Base-by-base conservation (phyloP, 2,888 invertebrate genomes). In the Sialis fuliginosa region DNA sequence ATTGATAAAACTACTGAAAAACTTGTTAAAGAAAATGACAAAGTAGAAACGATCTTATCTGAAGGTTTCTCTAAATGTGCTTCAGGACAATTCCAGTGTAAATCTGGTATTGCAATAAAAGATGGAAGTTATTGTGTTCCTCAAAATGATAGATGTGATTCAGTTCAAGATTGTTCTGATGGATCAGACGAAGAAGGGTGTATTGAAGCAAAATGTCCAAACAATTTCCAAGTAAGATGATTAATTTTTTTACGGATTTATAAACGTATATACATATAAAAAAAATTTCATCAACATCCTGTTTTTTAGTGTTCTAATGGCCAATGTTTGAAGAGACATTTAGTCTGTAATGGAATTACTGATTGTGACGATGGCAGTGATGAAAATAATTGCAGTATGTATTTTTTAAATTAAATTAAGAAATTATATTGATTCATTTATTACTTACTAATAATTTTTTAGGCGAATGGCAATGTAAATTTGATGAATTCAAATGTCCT, bases 341-440 rank as follows among this genome's bases (percentile, higher is more conserved):
- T 74, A 8, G 76, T 77, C 0, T 79, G 78, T 55, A 75, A 79
- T 58, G 74, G 73, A 12, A 74, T 76, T 47, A 58, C 66, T 5
- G 74, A 78, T 53, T 79, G 78, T 54, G 67, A 69, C 42, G 77
- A 78, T 56, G 72, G 72, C 33, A 72, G 69, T 51, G 78, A 79
- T 56, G 79, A 79, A 62, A 54, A 58, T 6, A 61, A 67, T 48
- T 77, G 77, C 56, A 64, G 70, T 70, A 62, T 62, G 64, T 62
- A 42, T 33, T 35, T 22, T 35, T 7, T 4, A 46, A 44, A 37
- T 5, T 39, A 40, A 6, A 39, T 7, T 33, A 46, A 35, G 42
- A 42, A 42, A 42, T 33, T 13, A 44, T 46, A 41, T 22, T 47
- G 50, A 52, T 31, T 46, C 50, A n/a, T 47, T 49, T 10, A 9